Evolutionary conservation across 2,888 invertebrate species (phyloP), one percentile per base, ranked within the genome.

Genomic region (Liopterus haemorrhoidalis): DNA sequence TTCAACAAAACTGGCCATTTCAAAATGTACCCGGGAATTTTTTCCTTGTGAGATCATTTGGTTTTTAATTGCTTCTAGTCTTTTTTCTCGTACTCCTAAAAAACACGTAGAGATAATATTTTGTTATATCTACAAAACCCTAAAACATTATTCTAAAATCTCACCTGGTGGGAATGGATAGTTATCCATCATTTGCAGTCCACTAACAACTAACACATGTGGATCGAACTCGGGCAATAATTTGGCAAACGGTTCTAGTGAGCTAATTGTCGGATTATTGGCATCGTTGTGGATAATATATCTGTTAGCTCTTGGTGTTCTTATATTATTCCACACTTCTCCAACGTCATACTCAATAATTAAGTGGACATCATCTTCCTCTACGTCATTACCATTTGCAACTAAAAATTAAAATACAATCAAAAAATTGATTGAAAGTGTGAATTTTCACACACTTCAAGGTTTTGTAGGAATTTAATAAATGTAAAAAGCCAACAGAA

Each of bases 111-210:
- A 20, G 41, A 45, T 21, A n/a, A 45, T 19, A 20, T 9, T 19
- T 4, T 22, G 18, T 19, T 2, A 9, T 1, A 41, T 11, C 11
- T 12, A 35, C 6, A 15, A 41, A 38, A 18, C 20, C 20, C 18
- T 4, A 5, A 9, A 12, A 33, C 15, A 15, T 6, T n/a, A 32
- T 2, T 15, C 2, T 15, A 32, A 16, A 11, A n/a, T 43, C 56
- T 64, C 65, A 73, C 79, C 78, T 62, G 71, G 65, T 53, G 71
- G 68, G 56, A 81, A 82, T 2, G 83, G 84, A 64, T 79, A 87
- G 64, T 84, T 87, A 59, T 90, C 89, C 87, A 90, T 85, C 85
- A 89, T 86, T 63, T 90, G 90, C 35, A 90, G 69, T 5, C 89
- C 90, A 58, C 88, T 85, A 41, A 90, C 75, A 50, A 90, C 84